A percentile compares a stretch with the other conserved stretches of the same genome.
Conservation (phyloP, 1,140 invertebrate species). For the Halictus rubicundus region DNA sequence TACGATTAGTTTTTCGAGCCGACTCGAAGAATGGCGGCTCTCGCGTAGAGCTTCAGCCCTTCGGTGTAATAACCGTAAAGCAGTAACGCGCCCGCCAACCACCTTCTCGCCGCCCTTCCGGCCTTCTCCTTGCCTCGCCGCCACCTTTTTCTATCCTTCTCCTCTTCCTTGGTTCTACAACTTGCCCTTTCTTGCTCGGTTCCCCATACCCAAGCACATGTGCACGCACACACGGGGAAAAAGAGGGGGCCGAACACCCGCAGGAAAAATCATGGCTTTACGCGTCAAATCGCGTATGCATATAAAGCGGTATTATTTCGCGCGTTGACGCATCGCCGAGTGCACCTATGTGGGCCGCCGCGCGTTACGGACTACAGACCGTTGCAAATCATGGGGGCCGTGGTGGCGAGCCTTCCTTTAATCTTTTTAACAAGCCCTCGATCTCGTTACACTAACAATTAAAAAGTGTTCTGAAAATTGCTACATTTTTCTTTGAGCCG, state of each 20-base stretch:
- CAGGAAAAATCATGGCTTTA: constrained; percentile 77
- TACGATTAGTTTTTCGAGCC: constrained; percentile 48
- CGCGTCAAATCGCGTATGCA: constrained; percentile 77
- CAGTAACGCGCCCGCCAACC: constrained; percentile 60
- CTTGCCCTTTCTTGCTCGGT: constrained; percentile 7
- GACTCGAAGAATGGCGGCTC: constrained; percentile 39
- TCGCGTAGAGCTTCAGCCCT: constrained; percentile 47
- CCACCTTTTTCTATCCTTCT: background rate
- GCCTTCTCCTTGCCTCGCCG: background rate
- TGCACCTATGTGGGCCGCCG: constrained; percentile 36
- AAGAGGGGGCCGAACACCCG: constrained; percentile 51
- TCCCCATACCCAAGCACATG: constrained; percentile 5
- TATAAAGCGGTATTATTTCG: constrained; percentile 77
- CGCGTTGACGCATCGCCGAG: constrained; percentile 64
- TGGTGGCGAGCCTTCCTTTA: too few species aligned
- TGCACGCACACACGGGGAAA: constrained; percentile 31
- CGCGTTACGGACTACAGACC: background rate
- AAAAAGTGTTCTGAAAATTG: too few species aligned
- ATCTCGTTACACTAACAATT: too few species aligned
- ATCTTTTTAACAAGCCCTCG: too few species aligned
- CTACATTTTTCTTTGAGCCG: too few species aligned
- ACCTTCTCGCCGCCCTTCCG: constrained; percentile 52
- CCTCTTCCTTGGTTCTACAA: constrained; percentile 18
- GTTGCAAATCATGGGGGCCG: background rate
- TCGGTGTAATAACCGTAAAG: constrained; percentile 74